These are phyloP conservation scores for Orientallactaga bullata DNA, from an alignment of 2,113 vertebrate genomes.

Conservation along the genomic window DNA sequence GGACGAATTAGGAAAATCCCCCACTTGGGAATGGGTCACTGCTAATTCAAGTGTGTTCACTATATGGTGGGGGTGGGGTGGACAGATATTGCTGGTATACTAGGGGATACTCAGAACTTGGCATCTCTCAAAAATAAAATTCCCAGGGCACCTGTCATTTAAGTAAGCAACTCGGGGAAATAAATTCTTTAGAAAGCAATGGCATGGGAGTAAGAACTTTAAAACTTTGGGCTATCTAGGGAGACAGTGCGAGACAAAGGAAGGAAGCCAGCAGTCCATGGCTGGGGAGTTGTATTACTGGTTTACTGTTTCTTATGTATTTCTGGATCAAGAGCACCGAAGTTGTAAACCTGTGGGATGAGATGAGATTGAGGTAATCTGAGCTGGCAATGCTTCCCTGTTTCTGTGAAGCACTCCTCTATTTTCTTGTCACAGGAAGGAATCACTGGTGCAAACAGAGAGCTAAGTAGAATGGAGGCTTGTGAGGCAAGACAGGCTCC, in stretches of 20 bases:
- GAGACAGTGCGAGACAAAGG: not conserved
- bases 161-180: conserved; percentile 25
- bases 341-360: not conserved
- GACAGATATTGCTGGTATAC: not conserved
- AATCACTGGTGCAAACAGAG: conserved; percentile 47
- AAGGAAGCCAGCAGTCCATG: not conserved
- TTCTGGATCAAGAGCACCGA: conserved; percentile 9
- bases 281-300: not conserved
- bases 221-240: not conserved
- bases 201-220: conserved; percentile 10
- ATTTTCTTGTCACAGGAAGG: conserved; percentile 71
- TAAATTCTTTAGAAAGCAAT: conserved; percentile 30
- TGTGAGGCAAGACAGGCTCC: not conserved
- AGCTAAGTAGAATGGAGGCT: conserved; percentile 67
- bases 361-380: conserved; percentile 43
- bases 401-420: conserved; percentile 69
- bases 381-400: conserved; percentile 74
- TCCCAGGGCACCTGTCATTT: conserved; percentile 65
- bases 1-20: not conserved
- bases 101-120: conserved; percentile 40
- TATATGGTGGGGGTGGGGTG: too few relatives aligned
- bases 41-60: not conserved
- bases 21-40: not conserved
- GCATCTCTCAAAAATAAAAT: conserved; percentile 10
- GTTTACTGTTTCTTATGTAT: not conserved